Evolutionary conservation across 1,140 invertebrate genomes (phyloP).

Genomic region (Atopsyche davidsoni): DNA sequence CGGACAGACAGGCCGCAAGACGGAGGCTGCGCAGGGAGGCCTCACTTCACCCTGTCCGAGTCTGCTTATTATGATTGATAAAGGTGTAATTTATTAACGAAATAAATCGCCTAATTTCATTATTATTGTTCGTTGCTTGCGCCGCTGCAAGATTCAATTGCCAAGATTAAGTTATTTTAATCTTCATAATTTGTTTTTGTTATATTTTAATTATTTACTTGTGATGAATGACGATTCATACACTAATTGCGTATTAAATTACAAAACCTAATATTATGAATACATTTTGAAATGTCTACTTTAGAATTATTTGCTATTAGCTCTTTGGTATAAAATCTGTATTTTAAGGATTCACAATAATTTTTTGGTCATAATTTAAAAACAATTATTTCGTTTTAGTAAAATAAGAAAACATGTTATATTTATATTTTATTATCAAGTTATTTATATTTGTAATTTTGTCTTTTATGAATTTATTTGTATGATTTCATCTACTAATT

Average conservation of each 20-base stretch:
- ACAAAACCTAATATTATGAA: neutral
- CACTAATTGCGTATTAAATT: too few relatives aligned
- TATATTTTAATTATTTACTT: too few relatives aligned
- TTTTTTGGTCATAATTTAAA: neutral
- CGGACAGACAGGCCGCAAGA: slow-evolving; percentile 15
- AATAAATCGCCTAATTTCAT: slow-evolving; percentile 19
- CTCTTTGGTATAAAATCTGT: neutral
- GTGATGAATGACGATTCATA: too few relatives aligned
- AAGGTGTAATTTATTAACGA: slow-evolving; percentile 29
- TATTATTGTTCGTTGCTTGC: neutral
- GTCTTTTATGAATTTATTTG: too few relatives aligned
- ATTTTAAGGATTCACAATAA: too few relatives aligned
- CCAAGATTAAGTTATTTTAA: too few relatives aligned
- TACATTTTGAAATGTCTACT: neutral
- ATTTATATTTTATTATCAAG: neutral
- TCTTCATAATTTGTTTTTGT: too few relatives aligned
- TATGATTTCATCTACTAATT: too few relatives aligned
- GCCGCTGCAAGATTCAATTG: too few relatives aligned
- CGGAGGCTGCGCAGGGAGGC: slow-evolving; percentile 16
- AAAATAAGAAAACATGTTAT: neutral
- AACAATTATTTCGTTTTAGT: too few relatives aligned
- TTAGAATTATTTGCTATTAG: neutral
- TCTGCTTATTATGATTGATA: slow-evolving; percentile 30
- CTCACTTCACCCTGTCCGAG: slow-evolving; percentile 13
- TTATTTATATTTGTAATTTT: neutral